These are phyloP conservation scores for Lagopus muta DNA, from an alignment of 2,113 vertebrate species.

Conservation along the genomic window DNA sequence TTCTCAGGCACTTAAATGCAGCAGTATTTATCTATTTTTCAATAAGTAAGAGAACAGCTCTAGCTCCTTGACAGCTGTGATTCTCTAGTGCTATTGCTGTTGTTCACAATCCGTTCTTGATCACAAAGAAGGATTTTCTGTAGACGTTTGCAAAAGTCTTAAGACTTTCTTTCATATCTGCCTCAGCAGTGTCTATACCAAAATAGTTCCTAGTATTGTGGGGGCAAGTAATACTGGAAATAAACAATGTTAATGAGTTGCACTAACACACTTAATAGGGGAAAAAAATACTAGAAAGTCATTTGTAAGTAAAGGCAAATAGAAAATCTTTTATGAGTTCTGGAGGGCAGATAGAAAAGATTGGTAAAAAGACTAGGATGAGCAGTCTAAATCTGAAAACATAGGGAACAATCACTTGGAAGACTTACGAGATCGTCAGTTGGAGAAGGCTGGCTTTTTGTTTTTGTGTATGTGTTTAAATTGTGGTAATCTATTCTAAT, in stretches of 20 bases:
- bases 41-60: background rate
- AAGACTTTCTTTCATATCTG: background rate
- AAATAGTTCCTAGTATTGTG: background rate
- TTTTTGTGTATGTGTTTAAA: background rate
- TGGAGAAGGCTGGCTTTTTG: slow-evolving; percentile 28
- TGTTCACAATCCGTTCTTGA: background rate
- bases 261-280: too few relatives aligned
- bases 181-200: background rate
- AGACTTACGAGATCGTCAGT: background rate
- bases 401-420: background rate
- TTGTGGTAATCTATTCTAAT: background rate
- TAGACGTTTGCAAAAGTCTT: background rate
- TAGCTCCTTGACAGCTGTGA: background rate
- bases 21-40: background rate
- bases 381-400: background rate
- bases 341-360: background rate
- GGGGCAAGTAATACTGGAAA: background rate
- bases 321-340: background rate
- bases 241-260: background rate
- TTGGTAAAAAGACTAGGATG: background rate
- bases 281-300: too few relatives aligned
- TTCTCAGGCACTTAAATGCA: background rate
- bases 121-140: background rate
- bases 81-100: background rate
- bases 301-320: background rate